These are phyloP conservation scores for Ormia ochracea DNA, from an alignment of 2,888 invertebrate genomes.

Conservation along the genomic window DNA sequence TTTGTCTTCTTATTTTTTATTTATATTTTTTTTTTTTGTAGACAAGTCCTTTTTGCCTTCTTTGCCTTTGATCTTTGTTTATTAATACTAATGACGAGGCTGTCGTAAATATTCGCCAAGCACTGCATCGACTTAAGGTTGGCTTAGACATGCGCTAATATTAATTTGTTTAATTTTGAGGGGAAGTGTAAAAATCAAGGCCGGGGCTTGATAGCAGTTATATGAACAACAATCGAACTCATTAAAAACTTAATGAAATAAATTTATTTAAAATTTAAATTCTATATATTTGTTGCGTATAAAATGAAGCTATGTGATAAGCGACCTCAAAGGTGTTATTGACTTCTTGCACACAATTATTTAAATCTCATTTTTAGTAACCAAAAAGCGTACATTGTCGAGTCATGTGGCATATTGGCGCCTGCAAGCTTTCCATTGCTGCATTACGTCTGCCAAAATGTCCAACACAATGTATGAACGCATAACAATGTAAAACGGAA, in stretches of 20 bases:
- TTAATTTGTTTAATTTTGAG: slow-evolving; percentile 53
- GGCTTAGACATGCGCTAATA: slow-evolving; percentile 51
- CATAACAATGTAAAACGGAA: slow-evolving; percentile 66
- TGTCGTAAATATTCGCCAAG: slow-evolving; percentile 34
- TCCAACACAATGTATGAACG: slow-evolving; percentile 51
- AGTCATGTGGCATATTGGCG: slow-evolving; percentile 47
- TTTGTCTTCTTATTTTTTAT: slow-evolving; percentile 54
- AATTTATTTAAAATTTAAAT: too few relatives aligned
- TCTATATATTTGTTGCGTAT: background rate
- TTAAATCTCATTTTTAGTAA: slow-evolving; percentile 59
- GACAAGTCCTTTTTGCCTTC: slow-evolving; percentile 29
- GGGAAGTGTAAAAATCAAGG: slow-evolving; percentile 53
- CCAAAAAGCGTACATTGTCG: slow-evolving; percentile 35
- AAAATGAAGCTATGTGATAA: background rate
- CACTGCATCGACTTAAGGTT: slow-evolving; percentile 27
- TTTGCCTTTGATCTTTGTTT: slow-evolving; percentile 65
- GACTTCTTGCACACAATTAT: slow-evolving; percentile 20
- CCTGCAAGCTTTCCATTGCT: slow-evolving; percentile 42
- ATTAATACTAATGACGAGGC: slow-evolving; percentile 65
- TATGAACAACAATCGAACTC: background rate
- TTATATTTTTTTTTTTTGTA: slow-evolving; percentile 11
- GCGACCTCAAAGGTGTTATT: slow-evolving; percentile 17
- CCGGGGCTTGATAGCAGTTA: slow-evolving; percentile 29
- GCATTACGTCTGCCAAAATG: slow-evolving; percentile 61
- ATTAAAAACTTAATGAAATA: background rate